A percentile compares a stretch with the other conserved stretches of the same genome.
Conservation (phyloP, 2,113 vertebrate genomes). For the Cynoglossus semilaevis region DNA sequence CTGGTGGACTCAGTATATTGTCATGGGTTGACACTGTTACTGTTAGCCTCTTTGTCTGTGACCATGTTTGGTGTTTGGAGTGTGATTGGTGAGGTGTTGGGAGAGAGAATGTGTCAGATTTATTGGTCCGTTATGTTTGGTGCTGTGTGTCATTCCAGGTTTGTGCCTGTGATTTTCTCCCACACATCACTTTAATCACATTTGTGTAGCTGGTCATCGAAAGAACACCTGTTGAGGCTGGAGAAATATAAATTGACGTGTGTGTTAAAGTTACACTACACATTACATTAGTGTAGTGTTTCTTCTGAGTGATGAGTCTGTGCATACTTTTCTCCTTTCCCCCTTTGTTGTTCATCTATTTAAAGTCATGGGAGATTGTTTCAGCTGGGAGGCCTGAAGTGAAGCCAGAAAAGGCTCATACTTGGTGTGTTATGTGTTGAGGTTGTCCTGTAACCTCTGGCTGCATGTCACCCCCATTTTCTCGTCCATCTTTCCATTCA, state of each 20-base stretch:
- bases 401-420: conserved; percentile 42
- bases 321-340: conserved; percentile 12
- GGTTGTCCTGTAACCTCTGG: conserved; percentile 54
- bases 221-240: neutral
- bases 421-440: conserved; percentile 38
- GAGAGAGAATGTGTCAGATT: conserved; percentile 43
- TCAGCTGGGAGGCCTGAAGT: conserved; percentile 43
- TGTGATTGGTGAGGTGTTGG: conserved; percentile 53
- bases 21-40: conserved; percentile 30
- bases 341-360: conserved; percentile 46
- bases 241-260: neutral
- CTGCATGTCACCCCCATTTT: conserved; percentile 43
- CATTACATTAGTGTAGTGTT: neutral
- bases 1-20: conserved; percentile 12
- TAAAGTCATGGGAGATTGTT: conserved; percentile 41
- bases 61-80: conserved; percentile 69
- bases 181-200: neutral
- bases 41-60: conserved; percentile 43
- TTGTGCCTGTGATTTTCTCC: conserved; percentile 4
- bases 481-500: conserved; percentile 68
- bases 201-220: neutral
- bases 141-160: conserved; percentile 19
- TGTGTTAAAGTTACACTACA: neutral
- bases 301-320: conserved; percentile 12
- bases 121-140: conserved; percentile 40